Evolutionary conservation across 2,113 vertebrate species (phyloP).

Genomic region (Microtus richardsoni): DNA sequence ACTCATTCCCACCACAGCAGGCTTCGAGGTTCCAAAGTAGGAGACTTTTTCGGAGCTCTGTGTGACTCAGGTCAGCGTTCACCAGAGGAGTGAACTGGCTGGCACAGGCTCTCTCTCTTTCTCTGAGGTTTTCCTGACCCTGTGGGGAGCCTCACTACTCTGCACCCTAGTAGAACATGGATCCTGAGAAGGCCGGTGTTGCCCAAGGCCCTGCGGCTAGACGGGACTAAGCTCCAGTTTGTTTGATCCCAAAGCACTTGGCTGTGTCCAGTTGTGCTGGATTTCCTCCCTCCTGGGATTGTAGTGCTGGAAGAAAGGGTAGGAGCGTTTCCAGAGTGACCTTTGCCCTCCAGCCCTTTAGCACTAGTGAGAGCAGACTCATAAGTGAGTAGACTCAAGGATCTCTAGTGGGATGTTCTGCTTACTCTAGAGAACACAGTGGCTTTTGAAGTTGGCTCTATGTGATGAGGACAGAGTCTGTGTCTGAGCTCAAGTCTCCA

Average conservation of each 20-base stretch:
- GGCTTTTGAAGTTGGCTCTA: neutral
- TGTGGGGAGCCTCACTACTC: neutral
- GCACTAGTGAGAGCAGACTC: neutral
- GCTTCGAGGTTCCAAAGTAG: neutral
- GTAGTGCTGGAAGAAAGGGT: neutral
- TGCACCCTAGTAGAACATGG: neutral
- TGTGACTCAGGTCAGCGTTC: neutral
- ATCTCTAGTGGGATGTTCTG: neutral
- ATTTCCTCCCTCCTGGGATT: neutral
- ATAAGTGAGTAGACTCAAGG: neutral
- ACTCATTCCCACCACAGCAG: neutral
- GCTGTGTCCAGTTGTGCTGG: neutral
- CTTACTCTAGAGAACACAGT: neutral
- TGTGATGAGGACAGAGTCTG: neutral
- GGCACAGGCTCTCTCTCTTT: neutral
- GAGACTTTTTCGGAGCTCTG: neutral
- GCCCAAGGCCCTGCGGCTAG: neutral
- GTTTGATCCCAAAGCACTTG: neutral
- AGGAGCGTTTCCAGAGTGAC: neutral
- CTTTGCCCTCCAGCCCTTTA: neutral
- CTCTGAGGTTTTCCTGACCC: neutral
- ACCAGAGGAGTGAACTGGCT: neutral
- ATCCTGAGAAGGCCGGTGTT: neutral
- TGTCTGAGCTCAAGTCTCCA: neutral
- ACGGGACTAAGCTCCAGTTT: neutral